Base-by-base conservation (phyloP, 1,140 invertebrate species). In the Anadara kagoshimensis region DNA sequence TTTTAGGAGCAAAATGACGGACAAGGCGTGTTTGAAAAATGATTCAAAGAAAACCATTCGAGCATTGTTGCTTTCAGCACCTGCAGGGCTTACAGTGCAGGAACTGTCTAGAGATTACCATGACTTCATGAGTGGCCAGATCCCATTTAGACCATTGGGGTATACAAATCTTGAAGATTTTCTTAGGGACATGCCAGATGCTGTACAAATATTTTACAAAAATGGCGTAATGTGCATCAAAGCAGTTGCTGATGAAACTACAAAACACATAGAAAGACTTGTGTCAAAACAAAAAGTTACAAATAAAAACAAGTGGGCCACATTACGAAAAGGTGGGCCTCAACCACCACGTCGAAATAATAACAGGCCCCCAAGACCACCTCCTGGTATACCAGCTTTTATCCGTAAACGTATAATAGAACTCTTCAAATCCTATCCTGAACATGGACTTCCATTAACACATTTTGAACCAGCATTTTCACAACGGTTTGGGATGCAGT, bases 201-300 rank as follows among this genome's bases (percentile, higher is more conserved):
- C 73, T 51, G 75, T 85, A 12, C 47, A 54, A 11, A 63, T 83
- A 1, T 47, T 62, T 14, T 82, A 68, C 56, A 70, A 65, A 45
- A 79, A 73, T 67, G 82, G 80, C 2, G 58, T 80, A 22, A 68
- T 84, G 57, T 78, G 76, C 20, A 59, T 87, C 11, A 75, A 61
- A 56, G 81, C 75, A 1, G 77, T 81, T 11, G 73, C 81, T 11
- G 79, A 86, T 65, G 75, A 78, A 29, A 77, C 78, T 16, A 86
- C 85, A 11, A 41, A 72, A 45, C 83, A 86, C 56, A 85, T 87
- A 22, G 72, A 80, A 64, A 79, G 72, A 71, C 47, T 87, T 22
- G 86, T 87, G 14, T 77, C 82, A 0, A 79, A 71, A 43, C 86
- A 87, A 66, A 86, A 79, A 63, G 61, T 83, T 8, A 45, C 72